Conservation (phyloP, 2,113 vertebrate species). For the Pimephales promelas region DNA sequence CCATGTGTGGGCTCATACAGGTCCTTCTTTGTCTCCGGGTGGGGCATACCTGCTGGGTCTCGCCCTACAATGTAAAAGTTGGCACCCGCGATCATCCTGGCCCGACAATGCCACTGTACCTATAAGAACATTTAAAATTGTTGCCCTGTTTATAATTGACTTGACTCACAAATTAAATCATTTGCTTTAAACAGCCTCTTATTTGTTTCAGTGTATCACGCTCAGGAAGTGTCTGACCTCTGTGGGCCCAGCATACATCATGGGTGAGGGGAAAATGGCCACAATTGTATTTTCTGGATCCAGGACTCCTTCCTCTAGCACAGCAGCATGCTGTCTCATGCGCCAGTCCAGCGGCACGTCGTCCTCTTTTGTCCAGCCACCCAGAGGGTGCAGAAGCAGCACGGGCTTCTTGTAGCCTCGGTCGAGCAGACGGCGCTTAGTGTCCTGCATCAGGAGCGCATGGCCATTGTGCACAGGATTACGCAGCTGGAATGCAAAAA, state of each 20-base stretch:
- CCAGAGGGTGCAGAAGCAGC: constrained; percentile 92
- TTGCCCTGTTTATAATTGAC: not conserved
- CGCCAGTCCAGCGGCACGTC: constrained; percentile 94
- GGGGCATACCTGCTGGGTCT: constrained; percentile 95
- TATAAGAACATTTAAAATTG: constrained; percentile 54
- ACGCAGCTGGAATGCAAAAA: constrained; percentile 96
- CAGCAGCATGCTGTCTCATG: constrained; percentile 92
- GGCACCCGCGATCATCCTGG: constrained; percentile 91
- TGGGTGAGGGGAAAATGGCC: constrained; percentile 95
- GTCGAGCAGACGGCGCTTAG: constrained; percentile 82
- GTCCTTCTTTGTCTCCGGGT: constrained; percentile 91
- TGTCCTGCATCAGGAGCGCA: constrained; percentile 96
- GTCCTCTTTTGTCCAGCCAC: constrained; percentile 97
- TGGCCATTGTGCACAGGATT: constrained; percentile 98
- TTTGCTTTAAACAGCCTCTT: not conserved
- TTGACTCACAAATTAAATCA: not conserved
- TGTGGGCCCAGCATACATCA: constrained; percentile 96
- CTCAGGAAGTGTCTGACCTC: constrained; percentile 77
- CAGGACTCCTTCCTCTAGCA: constrained; percentile 89
- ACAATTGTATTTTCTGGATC: constrained; percentile 87
- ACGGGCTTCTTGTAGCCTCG: constrained; percentile 91
- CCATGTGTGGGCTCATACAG: constrained; percentile 93
- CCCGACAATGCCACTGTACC: constrained; percentile 98
- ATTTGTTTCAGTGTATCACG: not conserved
- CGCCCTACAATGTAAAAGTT: constrained; percentile 98